phyloP scores from a whole-genome alignment of 1,140 invertebrate genomes.

The Apocrypta bakeri region DNA sequence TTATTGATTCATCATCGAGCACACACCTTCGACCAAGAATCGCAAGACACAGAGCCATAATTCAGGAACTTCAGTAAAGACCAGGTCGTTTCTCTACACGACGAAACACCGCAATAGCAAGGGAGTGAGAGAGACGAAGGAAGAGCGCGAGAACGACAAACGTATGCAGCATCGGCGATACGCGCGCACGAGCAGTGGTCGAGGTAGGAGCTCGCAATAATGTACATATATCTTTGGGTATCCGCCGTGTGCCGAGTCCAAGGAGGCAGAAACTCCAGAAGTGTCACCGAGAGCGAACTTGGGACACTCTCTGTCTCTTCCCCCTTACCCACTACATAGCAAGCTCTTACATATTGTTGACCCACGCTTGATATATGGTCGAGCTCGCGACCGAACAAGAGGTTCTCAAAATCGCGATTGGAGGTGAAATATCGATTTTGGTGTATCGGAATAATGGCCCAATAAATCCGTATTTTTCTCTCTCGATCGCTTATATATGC shows the following conservation, averaged over 20 bases:
- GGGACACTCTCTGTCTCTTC: slow-evolving; percentile 55
- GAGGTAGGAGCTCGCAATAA: slow-evolving; percentile 48
- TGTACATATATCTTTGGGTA: slow-evolving; percentile 63
- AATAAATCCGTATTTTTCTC: slow-evolving; percentile 49
- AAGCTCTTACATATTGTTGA: slow-evolving; percentile 72
- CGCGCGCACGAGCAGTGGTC: slow-evolving; percentile 49
- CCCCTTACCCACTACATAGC: slow-evolving; percentile 51
- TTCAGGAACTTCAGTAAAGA: slow-evolving; percentile 59
- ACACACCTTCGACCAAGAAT: slow-evolving; percentile 49
- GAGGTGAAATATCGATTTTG: slow-evolving; percentile 51
- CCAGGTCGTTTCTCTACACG: slow-evolving; percentile 49
- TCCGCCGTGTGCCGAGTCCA: slow-evolving; percentile 59
- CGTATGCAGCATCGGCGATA: slow-evolving; percentile 30
- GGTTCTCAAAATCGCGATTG: slow-evolving; percentile 63
- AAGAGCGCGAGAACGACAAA: background rate
- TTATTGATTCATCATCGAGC: slow-evolving; percentile 47
- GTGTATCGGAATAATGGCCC: slow-evolving; percentile 45
- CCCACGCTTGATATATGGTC: slow-evolving; percentile 69
- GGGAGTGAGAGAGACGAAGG: background rate
- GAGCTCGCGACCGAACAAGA: slow-evolving; percentile 59
- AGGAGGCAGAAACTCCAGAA: slow-evolving; percentile 71
- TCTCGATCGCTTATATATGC: slow-evolving; percentile 25
- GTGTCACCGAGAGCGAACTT: slow-evolving; percentile 71
- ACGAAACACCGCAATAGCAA: background rate
- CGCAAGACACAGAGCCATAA: slow-evolving; percentile 57